Evolutionary conservation across 2,113 vertebrate genomes (phyloP).

Genomic region (Acrocephalus arundinaceus): DNA sequence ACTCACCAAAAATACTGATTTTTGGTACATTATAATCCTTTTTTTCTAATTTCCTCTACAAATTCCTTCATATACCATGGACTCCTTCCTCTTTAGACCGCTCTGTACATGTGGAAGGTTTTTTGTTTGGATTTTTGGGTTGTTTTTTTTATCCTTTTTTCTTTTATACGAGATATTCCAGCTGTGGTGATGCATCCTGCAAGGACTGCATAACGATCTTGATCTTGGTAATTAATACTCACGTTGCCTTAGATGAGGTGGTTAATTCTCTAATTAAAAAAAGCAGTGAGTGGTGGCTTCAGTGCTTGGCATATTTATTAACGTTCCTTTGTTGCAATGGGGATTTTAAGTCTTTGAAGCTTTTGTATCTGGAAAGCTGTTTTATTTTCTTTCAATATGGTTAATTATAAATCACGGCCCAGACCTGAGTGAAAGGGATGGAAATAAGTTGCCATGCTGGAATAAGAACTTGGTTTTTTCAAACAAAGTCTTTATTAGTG

Average conservation of each 20-base stretch:
- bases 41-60: neutral
- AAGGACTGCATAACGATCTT: neutral
- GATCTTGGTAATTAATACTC: slow-evolving; percentile 18
- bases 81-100: neutral
- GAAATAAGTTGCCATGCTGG: neutral
- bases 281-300: slow-evolving; percentile 18
- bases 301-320: slow-evolving; percentile 38
- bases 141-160: neutral
- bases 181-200: neutral
- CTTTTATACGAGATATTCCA: neutral
- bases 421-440: neutral
- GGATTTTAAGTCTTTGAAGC: slow-evolving; percentile 49
- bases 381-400: neutral
- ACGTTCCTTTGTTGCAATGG: neutral
- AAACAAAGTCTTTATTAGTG: neutral
- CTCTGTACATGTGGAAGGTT: neutral
- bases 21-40: neutral
- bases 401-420: slow-evolving; percentile 16
- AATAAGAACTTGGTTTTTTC: slow-evolving; percentile 13
- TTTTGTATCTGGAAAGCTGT: slow-evolving; percentile 15
- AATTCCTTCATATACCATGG: neutral
- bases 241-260: neutral
- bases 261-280: slow-evolving; percentile 59
- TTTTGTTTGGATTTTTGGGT: neutral
- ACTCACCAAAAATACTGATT: neutral